Percentiles rank a stretch among this genome's conserved stretches.
These are phyloP conservation scores for Corythornis vintsioides DNA, from an alignment of 2,113 vertebrate genomes.

Conservation along the genomic window DNA sequence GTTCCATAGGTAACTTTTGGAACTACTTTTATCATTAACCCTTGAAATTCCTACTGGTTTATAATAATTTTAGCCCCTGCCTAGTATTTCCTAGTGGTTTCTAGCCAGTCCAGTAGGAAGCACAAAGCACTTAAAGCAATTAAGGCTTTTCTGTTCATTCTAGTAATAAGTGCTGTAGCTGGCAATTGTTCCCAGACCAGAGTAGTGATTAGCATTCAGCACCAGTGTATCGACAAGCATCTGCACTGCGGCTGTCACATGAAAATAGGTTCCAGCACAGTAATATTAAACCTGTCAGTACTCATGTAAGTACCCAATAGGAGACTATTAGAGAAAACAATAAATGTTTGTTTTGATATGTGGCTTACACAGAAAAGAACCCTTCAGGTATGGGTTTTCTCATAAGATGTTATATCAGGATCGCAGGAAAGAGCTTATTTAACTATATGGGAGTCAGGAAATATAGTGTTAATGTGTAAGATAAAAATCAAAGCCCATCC, in stretches of 20 bases:
- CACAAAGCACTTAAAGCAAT: constrained; percentile 11
- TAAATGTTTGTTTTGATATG: neutral
- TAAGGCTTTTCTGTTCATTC: constrained; percentile 40
- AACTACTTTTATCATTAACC: neutral
- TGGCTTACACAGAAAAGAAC: neutral
- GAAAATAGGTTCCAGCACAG: constrained; percentile 45
- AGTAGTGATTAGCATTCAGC: constrained; percentile 64
- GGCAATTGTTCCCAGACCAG: constrained; percentile 50
- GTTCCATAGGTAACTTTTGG: constrained; percentile 1
- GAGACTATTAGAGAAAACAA: neutral
- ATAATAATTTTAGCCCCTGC: neutral
- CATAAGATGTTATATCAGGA: neutral
- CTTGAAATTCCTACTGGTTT: neutral
- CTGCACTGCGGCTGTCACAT: constrained; percentile 36
- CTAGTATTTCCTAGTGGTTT: constrained; percentile 25
- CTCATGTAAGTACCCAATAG: neutral
- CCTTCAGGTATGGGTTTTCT: neutral
- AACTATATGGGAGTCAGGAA: neutral
- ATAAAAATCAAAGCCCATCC: neutral
- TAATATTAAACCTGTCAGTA: constrained; percentile 28
- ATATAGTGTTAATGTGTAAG: neutral
- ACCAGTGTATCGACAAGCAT: constrained; percentile 41
- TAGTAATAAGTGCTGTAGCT: constrained; percentile 29
- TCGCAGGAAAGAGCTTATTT: neutral
- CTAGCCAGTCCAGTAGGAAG: constrained; percentile 5